Evolutionary conservation across 2,113 vertebrate species (phyloP).

Genomic region (Phyllostomus hastatus): DNA sequence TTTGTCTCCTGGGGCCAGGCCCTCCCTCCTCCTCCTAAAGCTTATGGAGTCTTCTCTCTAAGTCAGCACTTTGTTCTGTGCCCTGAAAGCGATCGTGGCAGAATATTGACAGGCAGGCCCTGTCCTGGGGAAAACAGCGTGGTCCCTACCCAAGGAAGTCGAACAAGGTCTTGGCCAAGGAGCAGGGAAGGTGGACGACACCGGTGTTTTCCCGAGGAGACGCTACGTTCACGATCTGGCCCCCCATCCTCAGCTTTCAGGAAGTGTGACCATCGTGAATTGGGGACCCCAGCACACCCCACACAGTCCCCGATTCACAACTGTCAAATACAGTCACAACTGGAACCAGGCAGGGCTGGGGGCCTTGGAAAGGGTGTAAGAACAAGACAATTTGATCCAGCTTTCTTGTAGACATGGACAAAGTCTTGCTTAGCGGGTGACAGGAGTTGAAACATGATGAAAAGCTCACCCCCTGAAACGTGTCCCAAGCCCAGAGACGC

Average conservation of each 20-base stretch:
- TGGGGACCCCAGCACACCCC: not conserved
- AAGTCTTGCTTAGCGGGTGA: not conserved
- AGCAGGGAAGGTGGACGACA: not conserved
- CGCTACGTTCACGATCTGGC: not conserved
- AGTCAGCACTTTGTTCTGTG: not conserved
- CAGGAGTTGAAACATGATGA: not conserved
- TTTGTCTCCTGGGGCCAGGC: not conserved
- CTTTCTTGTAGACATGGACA: not conserved
- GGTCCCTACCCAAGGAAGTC: not conserved
- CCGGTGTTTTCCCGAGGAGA: not conserved
- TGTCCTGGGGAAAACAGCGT: not conserved
- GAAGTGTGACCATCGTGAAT: not conserved
- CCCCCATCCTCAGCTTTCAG: not conserved
- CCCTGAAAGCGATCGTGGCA: not conserved
- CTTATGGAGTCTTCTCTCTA: not conserved
- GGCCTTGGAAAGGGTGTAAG: not conserved
- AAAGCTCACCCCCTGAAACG: not conserved
- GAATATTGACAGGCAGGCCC: not conserved
- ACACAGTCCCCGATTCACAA: not conserved
- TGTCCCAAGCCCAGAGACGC: not conserved
- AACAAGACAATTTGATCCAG: not conserved
- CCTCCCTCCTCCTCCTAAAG: not conserved
- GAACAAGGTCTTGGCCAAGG: not conserved
- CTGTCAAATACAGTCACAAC: not conserved
- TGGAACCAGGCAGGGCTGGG: not conserved